Evolutionary conservation across 2,797 vertebrate genomes (phyloP), one percentile per base, ranked within the genome.

Genomic region (Cottoperca gobio): DNA sequence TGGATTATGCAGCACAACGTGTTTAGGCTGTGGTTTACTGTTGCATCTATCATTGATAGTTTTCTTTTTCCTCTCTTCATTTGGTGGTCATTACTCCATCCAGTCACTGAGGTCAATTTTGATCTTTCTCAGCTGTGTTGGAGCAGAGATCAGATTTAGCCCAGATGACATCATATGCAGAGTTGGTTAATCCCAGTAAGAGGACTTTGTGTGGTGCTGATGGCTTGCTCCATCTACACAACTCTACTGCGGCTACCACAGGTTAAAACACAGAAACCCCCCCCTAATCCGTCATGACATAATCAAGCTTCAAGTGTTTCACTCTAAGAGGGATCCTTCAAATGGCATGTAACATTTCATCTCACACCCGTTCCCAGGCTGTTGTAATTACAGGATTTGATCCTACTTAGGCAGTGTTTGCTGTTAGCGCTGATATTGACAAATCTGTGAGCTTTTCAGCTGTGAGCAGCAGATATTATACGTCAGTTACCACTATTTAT

Each of bases 171-270:
- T 89, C 80, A 88, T 83, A 80, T 86, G 66, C 71, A 77, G 81
- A 82, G 82, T 73, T 81, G 65, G 76, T 84, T 90, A 92, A 91
- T 92, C 90, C 90, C 78, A 76, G 78, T 55, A 81, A 91, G 72
- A 83, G 84, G 79, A 85, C 84, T 78, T 59, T 86, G 55, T 73
- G 52, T 50, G 52, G 58, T 9, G 57, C 62, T 78, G 73, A 83
- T 83, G 71, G 66, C 70, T 76, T 28, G 33, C 74, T 73, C 59
- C 53, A 54, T 60, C 76, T 63, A 59, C 37, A 58, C 81, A 73
- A 67, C 72, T 77, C 45, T 69, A 46, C 11, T 16, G 73, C 53
- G 67, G 76, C 73, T 46, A 61, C 71, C 62, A 33, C 70, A 83
- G 57, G 87, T 81, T 88, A 66, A 86, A 89, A 82, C 85, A 43